These are phyloP conservation scores for Clistopyga incitator DNA, from an alignment of 2,888 invertebrate genomes.

Conservation along the genomic window DNA sequence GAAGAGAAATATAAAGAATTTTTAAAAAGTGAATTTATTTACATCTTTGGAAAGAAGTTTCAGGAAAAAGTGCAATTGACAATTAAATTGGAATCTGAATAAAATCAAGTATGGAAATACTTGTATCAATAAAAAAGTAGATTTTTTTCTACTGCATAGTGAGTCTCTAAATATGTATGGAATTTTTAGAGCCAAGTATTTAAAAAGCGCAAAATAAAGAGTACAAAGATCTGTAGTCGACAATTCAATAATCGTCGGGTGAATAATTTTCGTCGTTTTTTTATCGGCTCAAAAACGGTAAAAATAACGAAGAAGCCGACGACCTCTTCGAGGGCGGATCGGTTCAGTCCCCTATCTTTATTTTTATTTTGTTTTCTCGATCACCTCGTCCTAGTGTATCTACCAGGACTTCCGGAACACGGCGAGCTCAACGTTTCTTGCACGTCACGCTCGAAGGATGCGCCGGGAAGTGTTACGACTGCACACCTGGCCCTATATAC, in stretches of 20 bases:
- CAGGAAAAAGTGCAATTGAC: too few species aligned
- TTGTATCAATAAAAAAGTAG: too few species aligned
- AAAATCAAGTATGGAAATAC: too few species aligned
- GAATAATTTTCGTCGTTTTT: neutral
- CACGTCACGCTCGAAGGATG: slow-evolving; percentile 60
- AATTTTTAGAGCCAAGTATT: neutral
- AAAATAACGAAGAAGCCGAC: slow-evolving; percentile 5
- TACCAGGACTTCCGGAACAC: slow-evolving; percentile 54
- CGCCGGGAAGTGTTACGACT: slow-evolving; percentile 39
- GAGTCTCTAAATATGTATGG: neutral
- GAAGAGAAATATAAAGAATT: too few species aligned
- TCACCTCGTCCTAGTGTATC: slow-evolving; percentile 8
- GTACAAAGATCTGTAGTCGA: neutral
- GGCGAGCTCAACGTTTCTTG: slow-evolving; percentile 51
- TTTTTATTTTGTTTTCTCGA: neutral
- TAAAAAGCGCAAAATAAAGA: neutral
- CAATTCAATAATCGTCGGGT: too few species aligned
- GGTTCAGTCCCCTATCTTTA: neutral
- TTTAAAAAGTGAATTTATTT: too few species aligned
- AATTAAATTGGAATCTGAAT: too few species aligned
- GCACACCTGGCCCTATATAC: slow-evolving; percentile 51
- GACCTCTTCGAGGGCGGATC: slow-evolving; percentile 1
- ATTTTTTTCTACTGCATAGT: too few species aligned
- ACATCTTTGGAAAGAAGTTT: too few species aligned
- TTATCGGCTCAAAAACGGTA: neutral